A percentile compares a stretch with the other conserved stretches of the same genome.
phyloP scores from a whole-genome alignment of 1,140 invertebrate species.

The Lepidostoma basale region DNA sequence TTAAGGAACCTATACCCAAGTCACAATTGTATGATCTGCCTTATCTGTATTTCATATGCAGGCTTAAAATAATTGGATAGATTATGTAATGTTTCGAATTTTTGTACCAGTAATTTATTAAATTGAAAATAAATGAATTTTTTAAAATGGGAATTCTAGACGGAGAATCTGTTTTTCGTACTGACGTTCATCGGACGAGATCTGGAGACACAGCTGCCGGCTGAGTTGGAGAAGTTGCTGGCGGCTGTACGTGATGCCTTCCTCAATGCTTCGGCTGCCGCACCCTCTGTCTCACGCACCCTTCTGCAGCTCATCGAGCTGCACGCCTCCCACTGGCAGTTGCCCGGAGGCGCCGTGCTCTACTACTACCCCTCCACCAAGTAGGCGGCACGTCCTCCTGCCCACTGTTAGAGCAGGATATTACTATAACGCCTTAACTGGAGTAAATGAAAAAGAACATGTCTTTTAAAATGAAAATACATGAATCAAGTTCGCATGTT shows the following conservation, averaged over 20 bases:
- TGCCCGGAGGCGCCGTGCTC: constrained; percentile 83
- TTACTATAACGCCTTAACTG: no score
- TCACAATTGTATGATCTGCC: no score
- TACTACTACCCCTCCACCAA: constrained; percentile 84
- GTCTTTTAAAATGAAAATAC: no score
- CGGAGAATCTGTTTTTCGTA: constrained; percentile 86
- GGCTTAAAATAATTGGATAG: no score
- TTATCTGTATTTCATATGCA: no score
- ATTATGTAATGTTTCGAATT: no score
- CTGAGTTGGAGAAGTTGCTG: constrained; percentile 77
- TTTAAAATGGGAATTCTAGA: no score
- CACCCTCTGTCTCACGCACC: constrained; percentile 75
- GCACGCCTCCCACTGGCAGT: constrained; percentile 86
- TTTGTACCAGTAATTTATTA: no score
- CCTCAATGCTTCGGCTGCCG: constrained; percentile 69
- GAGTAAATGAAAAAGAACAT: no score
- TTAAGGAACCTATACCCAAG: no score
- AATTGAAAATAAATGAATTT: no score
- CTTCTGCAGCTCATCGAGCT: constrained; percentile 87
- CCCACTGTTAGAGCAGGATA: not conserved
- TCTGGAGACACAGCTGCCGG: constrained; percentile 79
- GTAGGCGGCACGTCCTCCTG: constrained; percentile 50
- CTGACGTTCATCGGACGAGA: constrained; percentile 85
- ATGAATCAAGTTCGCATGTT: no score
- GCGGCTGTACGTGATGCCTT: constrained; percentile 83